phyloP scores from a whole-genome alignment of 2,797 vertebrate species.

The Pteropus rufus region DNA sequence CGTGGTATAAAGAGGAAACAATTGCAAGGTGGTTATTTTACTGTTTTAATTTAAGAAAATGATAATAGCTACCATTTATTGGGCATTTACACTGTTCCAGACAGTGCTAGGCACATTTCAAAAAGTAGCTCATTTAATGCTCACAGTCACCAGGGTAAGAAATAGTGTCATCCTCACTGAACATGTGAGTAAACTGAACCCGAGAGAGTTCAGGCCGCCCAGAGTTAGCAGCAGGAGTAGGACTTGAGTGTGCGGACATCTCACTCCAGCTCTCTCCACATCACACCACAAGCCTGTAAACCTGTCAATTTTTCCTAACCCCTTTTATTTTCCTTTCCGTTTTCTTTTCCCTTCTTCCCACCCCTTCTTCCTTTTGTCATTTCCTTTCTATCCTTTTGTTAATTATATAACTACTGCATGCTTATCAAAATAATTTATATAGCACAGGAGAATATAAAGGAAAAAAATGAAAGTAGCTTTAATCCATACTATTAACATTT shows the following conservation, averaged over 20 bases:
- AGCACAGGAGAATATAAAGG: not conserved
- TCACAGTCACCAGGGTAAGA: not conserved
- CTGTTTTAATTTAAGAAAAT: conserved; percentile 7
- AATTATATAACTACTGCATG: not conserved
- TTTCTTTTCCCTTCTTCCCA: not conserved
- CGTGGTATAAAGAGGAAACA: not conserved
- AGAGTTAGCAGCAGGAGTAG: not conserved
- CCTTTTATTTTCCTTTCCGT: not conserved
- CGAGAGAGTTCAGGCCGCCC: not conserved
- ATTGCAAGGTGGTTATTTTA: not conserved
- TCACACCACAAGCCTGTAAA: accelerated
- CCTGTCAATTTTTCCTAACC: not conserved
- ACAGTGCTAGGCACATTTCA: not conserved
- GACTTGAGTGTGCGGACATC: not conserved
- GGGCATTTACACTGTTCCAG: not conserved
- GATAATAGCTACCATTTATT: not conserved
- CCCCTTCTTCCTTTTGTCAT: not conserved
- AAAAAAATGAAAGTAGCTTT: not conserved
- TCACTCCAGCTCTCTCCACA: not conserved
- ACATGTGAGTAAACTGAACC: not conserved
- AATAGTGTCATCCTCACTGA: not conserved
- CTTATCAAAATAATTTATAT: not conserved
- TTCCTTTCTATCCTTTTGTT: not conserved
- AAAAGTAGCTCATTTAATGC: not conserved
- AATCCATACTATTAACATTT: not conserved